Conservation (phyloP, 2,113 vertebrate species). For the Notarius lentiginosus region DNA sequence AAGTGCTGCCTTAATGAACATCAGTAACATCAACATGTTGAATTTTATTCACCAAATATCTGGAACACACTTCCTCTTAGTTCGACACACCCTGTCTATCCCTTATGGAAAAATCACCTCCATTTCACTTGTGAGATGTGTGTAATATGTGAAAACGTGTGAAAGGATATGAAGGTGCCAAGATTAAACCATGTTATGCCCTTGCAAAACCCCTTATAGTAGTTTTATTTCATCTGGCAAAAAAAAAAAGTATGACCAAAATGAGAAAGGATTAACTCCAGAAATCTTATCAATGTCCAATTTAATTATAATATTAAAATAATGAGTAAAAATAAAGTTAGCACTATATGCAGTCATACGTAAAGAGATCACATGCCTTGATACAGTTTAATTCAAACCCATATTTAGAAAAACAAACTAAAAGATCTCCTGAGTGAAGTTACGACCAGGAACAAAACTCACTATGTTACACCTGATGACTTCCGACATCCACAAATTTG, state of each 20-base stretch:
- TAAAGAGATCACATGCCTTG: conserved; percentile 1
- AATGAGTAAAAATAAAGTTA: conserved; percentile 33
- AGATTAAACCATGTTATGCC: background rate
- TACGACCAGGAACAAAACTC: conserved; percentile 15
- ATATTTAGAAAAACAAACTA: conserved; percentile 23
- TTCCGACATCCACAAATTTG: conserved; percentile 13
- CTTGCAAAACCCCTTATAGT: background rate
- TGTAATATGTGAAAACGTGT: background rate
- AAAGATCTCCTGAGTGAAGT: conserved; percentile 9
- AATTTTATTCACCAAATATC: background rate
- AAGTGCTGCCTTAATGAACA: background rate
- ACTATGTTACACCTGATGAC: conserved; percentile 13
- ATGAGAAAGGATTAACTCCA: background rate
- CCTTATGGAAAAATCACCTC: background rate
- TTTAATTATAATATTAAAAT: conserved; percentile 39
- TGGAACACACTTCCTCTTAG: background rate
- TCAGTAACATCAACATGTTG: no score
- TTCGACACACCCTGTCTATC: background rate
- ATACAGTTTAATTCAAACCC: conserved; percentile 19
- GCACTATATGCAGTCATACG: conserved; percentile 17
- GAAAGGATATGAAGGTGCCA: background rate
- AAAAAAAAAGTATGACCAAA: background rate
- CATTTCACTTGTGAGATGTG: background rate
- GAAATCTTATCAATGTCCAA: conserved; percentile 36
- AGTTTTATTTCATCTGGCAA: background rate